Conservation (phyloP, 2,888 invertebrate species). For the Gryllus longicercus region DNA sequence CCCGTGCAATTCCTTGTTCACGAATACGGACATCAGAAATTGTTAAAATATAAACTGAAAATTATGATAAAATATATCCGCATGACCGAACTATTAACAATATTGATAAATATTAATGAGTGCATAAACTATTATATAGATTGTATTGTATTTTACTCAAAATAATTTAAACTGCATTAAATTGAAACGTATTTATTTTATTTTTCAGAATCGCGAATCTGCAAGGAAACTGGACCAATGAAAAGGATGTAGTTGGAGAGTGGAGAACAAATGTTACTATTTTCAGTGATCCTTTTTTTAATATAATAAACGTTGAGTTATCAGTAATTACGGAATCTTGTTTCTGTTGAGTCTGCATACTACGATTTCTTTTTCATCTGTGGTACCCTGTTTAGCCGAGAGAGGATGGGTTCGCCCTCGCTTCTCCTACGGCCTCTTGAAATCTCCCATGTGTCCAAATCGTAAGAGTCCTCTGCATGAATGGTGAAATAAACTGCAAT, state of each 20-base stretch:
- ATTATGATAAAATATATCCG: too few relatives aligned
- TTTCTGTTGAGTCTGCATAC: not conserved
- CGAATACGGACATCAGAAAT: too few relatives aligned
- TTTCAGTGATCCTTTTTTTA: slow-evolving; percentile 11
- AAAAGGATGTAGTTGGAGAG: not conserved
- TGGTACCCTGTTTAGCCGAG: not conserved
- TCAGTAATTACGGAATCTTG: not conserved
- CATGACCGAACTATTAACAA: too few relatives aligned
- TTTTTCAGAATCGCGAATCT: slow-evolving; percentile 28
- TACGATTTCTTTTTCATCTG: slow-evolving; percentile 20
- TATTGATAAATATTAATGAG: too few relatives aligned
- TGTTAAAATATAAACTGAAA: too few relatives aligned
- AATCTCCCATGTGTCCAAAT: too few relatives aligned
- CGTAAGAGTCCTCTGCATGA: not conserved
- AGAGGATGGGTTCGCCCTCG: too few relatives aligned
- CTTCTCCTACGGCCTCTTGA: too few relatives aligned
- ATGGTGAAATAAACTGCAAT: not conserved
- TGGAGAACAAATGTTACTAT: slow-evolving; percentile 1
- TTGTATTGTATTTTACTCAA: too few relatives aligned
- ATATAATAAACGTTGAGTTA: slow-evolving; percentile 9
- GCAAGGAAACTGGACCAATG: slow-evolving; percentile 21
- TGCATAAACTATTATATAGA: too few relatives aligned
- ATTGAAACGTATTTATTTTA: not conserved
- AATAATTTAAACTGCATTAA: too few relatives aligned
- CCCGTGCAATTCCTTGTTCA: too few relatives aligned